Evolutionary conservation across 2,797 vertebrate species (phyloP), one percentile per base, ranked within the genome.

Genomic region (Caiman crocodilus): DNA sequence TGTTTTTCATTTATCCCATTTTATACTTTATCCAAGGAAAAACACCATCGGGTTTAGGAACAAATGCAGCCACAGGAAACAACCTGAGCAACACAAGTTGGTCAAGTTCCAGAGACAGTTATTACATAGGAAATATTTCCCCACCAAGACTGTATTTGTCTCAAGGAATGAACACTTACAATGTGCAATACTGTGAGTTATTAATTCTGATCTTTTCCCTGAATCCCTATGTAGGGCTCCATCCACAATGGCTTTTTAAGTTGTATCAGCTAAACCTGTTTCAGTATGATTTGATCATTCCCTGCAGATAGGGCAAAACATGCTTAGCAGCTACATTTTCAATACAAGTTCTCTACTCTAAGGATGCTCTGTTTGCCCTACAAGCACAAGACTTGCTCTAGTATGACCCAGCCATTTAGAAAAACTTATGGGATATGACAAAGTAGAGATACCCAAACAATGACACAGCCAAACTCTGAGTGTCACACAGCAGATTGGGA

Each of bases 211-310:
- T 20, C 63, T 42, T 63, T 65, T 35, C 57, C 71, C 26, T 84
- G 61, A 93, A 30, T 13, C 60, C 82, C 35, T 59, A 82, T 76
- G 2, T 11, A 90, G 58, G 35, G 4, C 23, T 82, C n/a, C 56
- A 80, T 64, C 84, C 91, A 75, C 20, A 71, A 16, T 1, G 1
- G 11, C 6, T 14, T 5, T 5, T 3, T 2, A 76, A 87, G 76
- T n/a, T 87, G 56, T 56, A 23, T 92, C 80, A 95, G 84, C 64
- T 25, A 15, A 80, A 61, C 42, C 25, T 75, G 65, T 61, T 92
- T 85, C 55, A 64, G 57, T 25, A 64, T 3, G 85, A 7, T 14
- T 5, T 73, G 69, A 18, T 8, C 35, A 14, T 21, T 7, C 12
- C 14, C 23, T 26, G 25, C 23, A 26, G 4, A 50, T 15, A 42